These are phyloP conservation scores for Tetragonula carbonaria DNA, from an alignment of 2,888 invertebrate genomes.

Conservation along the genomic window DNA sequence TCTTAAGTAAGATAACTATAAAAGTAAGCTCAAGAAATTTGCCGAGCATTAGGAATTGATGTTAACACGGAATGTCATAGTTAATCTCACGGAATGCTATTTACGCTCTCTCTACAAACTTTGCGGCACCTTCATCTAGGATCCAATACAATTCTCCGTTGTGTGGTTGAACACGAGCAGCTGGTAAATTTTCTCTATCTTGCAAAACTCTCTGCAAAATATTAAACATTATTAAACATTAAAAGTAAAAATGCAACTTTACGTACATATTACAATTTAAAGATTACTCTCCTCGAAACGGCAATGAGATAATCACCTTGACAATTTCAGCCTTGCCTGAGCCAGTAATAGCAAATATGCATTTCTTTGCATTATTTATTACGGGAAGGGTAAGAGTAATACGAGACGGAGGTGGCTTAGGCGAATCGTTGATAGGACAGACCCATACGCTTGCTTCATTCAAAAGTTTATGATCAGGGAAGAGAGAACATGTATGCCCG, in stretches of 20 bases:
- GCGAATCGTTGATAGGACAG: constrained; percentile 95
- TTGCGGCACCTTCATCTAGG: constrained; percentile 78
- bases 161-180: constrained; percentile 89
- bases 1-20: constrained; percentile 69
- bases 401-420: constrained; percentile 96
- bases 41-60: constrained; percentile 37
- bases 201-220: constrained; percentile 90
- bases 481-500: constrained; percentile 98
- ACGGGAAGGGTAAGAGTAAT: constrained; percentile 96
- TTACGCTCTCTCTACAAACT: constrained; percentile 57
- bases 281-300: neutral
- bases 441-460: constrained; percentile 89
- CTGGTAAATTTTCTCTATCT: constrained; percentile 91
- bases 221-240: constrained; percentile 50
- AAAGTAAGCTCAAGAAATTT: constrained; percentile 64
- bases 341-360: constrained; percentile 94
- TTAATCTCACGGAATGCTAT: constrained; percentile 3
- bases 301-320: constrained; percentile 86
- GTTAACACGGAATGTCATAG: constrained; percentile 71
- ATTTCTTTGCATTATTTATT: constrained; percentile 93
- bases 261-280: neutral
- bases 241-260: constrained; percentile 8
- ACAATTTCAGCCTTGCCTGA: constrained; percentile 94
- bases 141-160: constrained; percentile 88
- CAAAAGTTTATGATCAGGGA: constrained; percentile 91